Evolutionary conservation across 2,888 invertebrate species (phyloP).

Genomic region (Chesias legatella): DNA sequence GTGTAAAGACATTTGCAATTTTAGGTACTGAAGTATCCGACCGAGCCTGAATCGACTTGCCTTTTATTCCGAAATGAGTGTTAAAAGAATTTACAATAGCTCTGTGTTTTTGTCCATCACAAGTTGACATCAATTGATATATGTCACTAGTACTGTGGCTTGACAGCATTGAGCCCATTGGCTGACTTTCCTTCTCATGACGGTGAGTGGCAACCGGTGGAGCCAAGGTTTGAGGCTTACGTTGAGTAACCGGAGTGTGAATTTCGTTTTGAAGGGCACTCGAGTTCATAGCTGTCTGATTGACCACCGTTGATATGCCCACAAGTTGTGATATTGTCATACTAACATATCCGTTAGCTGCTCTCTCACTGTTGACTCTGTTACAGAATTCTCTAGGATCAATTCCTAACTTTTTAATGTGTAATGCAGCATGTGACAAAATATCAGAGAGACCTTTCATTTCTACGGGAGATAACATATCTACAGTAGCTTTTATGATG

Average conservation of each 20-base stretch:
- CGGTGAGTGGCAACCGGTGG: too few relatives aligned
- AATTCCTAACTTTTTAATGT: conserved; percentile 24
- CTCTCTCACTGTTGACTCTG: conserved; percentile 11
- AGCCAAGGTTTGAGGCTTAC: too few relatives aligned
- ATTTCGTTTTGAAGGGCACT: neutral
- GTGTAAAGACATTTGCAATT: neutral
- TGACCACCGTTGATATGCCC: neutral
- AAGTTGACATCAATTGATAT: conserved; percentile 8
- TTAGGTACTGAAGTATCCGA: neutral
- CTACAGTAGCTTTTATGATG: conserved; percentile 22
- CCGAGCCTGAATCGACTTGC: neutral
- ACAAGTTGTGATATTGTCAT: neutral
- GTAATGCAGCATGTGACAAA: conserved; percentile 29
- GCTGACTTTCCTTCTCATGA: too few relatives aligned
- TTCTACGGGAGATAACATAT: conserved; percentile 27
- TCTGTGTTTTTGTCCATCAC: conserved; percentile 7
- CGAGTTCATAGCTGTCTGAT: neutral
- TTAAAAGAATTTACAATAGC: conserved; percentile 5
- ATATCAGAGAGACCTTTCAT: conserved; percentile 34
- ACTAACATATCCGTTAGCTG: neutral
- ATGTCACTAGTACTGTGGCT: neutral
- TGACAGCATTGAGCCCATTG: too few relatives aligned
- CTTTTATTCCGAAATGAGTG: neutral
- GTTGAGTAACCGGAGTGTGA: too few relatives aligned
- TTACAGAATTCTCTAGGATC: conserved; percentile 19